Base-by-base conservation (phyloP, 2,797 vertebrate species). In the Ctenochaetus hawaiiensis region DNA sequence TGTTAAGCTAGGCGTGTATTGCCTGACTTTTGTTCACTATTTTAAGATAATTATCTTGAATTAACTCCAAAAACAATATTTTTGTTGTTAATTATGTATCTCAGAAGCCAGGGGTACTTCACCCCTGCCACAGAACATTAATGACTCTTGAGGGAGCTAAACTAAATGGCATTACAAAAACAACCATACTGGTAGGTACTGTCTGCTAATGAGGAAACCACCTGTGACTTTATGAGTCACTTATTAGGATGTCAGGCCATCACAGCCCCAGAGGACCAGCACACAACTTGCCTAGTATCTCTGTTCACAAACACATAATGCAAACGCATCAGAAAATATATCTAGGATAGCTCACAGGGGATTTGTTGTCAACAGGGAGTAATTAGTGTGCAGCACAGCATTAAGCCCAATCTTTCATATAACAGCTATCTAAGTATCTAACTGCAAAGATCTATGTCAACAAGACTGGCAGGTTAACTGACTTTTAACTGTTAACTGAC, bases 121-220 rank as follows among this genome's bases (percentile, higher is more conserved):
- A 72, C 43, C 60, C 51, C 26, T 39, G 7, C 52, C 14, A 66
- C 48, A 62, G 72, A 69, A 49, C 18, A 13, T 22, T 4, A 48
- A 61, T 10, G 47, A 17, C 26, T 65, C 82, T 76, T 64, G 1
- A 20, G 10, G 70, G 79, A 64, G 60, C 30, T 8, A 16, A 64
- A 61, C 51, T 66, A 37, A 79, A 75, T 8, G 62, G 47, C 80
- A 86, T n/a, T n/a, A n/a, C n/a, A 44, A 83, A 69, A 82, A 53
- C 53, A 26, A 45, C 22, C 54, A 43, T 22, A 70, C 72, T 41
- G 30, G n/a, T 61, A 88, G 83, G 76, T 82, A 65, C 64, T 41
- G 66, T 71, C 56, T 65, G 59, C 80, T 89, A 85, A 93, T 89
- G 79, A 87, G 78, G 79, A 78, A 77, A 56, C 73, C 87, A 86